Conservation (phyloP, 2,113 vertebrate genomes). For the Leptobrachium leishanense region DNA sequence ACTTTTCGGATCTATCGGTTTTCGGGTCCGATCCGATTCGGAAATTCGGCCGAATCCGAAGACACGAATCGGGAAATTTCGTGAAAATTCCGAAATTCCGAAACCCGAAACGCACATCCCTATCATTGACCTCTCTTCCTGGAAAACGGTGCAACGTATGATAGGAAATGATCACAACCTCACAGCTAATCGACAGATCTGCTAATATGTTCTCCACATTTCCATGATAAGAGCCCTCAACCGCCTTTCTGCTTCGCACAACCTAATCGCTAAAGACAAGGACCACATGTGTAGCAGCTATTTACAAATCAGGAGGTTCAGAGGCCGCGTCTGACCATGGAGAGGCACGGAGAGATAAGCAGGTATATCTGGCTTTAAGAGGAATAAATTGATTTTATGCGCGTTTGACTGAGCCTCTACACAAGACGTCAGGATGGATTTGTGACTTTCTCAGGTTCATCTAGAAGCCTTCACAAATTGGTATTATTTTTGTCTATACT, state of each 20-base stretch:
- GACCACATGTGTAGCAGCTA: background rate
- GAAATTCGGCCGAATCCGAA: too few relatives aligned
- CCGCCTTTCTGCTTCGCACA: background rate
- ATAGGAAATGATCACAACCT: background rate
- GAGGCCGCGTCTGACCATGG: background rate
- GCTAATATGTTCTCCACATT: background rate
- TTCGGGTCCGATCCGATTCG: too few relatives aligned
- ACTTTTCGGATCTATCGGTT: too few relatives aligned
- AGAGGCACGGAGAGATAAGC: background rate
- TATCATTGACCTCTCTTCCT: too few relatives aligned
- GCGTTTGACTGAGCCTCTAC: background rate
- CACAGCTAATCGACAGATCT: background rate
- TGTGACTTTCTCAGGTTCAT: background rate
- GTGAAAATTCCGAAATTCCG: too few relatives aligned
- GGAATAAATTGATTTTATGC: constrained; percentile 8
- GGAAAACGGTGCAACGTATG: too few relatives aligned
- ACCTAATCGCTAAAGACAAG: background rate
- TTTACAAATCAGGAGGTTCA: constrained; percentile 4
- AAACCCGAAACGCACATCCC: too few relatives aligned
- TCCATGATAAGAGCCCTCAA: background rate
- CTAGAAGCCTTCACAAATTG: background rate
- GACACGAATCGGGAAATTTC: too few relatives aligned
- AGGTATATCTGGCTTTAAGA: background rate
- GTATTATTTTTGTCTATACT: background rate
- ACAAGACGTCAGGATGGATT: constrained; percentile 10